Evolutionary conservation across 2,888 invertebrate species (phyloP), one percentile per base, ranked within the genome.

Genomic region (Amphipyra berbera): DNA sequence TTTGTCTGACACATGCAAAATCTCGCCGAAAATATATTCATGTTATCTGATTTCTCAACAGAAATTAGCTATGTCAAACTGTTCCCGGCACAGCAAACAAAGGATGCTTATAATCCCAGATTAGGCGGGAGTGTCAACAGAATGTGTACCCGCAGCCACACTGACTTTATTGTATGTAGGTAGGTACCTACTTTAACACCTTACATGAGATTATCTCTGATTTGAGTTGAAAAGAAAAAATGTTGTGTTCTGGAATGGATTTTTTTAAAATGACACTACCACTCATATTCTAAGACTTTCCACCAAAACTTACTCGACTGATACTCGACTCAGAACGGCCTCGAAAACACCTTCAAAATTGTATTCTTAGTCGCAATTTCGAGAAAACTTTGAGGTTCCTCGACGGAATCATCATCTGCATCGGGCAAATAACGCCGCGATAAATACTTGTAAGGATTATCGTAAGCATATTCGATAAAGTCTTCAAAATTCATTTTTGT

Each of bases 21-120:
- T 0, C 6, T 6, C 30, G 0, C 30, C 30, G 30, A 30, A 30
- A 50, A 44, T 10, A 40, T 14, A 47, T 38, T 44, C 21, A 6
- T 6, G 12, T 33, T 50, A 57, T 47, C 57, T 42, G 49, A 53
- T 65, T 48, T 46, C 55, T 45, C 58, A 44, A 56, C 56, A 47
- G 49, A 55, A 74, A 53, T 59, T 55, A 56, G 46, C 8, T 44
- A 48, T 47, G 58, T 53, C 38, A 42, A 70, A 48, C 41, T 52
- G 55, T 41, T 59, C n/a, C 45, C 30, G 54, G 42, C 33, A 48
- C n/a, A n/a, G 48, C 59, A 63, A 71, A 74, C 75, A 74, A 72
- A 64, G 60, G 49, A 61, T 40, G 33, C 46, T 64, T 55, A 56
- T 68, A 68, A 72, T 64, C 68, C 49, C 14, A 58, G 76, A 72